phyloP scores from a whole-genome alignment of 2,797 vertebrate genomes.

The Sebastes glaucus region DNA sequence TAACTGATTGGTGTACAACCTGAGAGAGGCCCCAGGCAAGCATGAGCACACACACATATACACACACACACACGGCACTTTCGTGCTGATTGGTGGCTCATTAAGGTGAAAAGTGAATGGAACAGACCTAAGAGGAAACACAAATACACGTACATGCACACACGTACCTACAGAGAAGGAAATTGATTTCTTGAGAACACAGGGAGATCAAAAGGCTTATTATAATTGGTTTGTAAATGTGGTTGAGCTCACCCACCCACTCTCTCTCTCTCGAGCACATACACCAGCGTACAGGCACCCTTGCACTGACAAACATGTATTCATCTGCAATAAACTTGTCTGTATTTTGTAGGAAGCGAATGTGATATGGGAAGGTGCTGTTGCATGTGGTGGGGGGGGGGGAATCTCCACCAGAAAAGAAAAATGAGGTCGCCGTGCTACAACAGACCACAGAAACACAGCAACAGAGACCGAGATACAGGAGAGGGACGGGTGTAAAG shows the following conservation, averaged over 20 bases:
- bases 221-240: conserved; percentile 80
- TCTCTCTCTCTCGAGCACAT: conserved; percentile 30
- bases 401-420: conserved; percentile 34
- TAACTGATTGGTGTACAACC: conserved; percentile 44
- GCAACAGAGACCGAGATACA: conserved; percentile 25
- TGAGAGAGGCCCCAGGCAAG: conserved; percentile 11
- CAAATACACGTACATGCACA: conserved; percentile 9
- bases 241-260: conserved; percentile 56
- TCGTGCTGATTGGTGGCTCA: conserved; percentile 52
- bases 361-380: conserved; percentile 1
- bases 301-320: conserved; percentile 28
- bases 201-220: conserved; percentile 75
- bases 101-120: conserved; percentile 59
- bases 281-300: conserved; percentile 25
- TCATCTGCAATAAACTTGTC: conserved; percentile 32
- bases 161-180: conserved; percentile 60
- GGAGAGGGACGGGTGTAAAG: conserved; percentile 14
- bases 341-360: conserved; percentile 10
- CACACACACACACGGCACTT: neutral
- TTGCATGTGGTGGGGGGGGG: neutral
- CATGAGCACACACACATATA: neutral
- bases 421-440: conserved; percentile 54
- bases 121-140: conserved; percentile 40
- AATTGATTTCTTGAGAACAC: conserved; percentile 76
- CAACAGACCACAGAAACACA: conserved; percentile 39